phyloP scores from a whole-genome alignment of 2,888 invertebrate genomes.

The Serrognathus titanus region DNA sequence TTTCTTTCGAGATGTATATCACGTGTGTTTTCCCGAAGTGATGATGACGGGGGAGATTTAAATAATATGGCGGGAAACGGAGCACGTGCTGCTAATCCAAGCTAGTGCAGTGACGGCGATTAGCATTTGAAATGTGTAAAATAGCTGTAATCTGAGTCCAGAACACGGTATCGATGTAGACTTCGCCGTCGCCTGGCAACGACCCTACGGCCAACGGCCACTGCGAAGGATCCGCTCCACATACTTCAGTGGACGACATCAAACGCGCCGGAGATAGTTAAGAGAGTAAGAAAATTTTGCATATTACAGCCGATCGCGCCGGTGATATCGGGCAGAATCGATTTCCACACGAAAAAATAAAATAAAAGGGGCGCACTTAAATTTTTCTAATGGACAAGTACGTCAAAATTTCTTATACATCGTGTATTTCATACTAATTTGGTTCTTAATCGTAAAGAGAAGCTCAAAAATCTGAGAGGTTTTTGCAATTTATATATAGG shows the following conservation, averaged over 20 bases:
- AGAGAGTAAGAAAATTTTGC: background rate
- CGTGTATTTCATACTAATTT: no score
- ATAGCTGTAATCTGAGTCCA: slow-evolving; percentile 41
- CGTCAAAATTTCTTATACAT: no score
- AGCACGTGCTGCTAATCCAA: slow-evolving; percentile 14
- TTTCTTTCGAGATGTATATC: no score
- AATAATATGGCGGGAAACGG: slow-evolving; percentile 11
- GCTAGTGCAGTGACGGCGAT: slow-evolving; percentile 26
- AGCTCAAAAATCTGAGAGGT: no score
- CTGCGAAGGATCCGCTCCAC: slow-evolving; percentile 16
- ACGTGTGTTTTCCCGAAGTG: no score
- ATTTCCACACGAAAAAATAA: no score
- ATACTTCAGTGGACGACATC: slow-evolving; percentile 16
- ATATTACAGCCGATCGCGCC: background rate
- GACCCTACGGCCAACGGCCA: slow-evolving; percentile 37
- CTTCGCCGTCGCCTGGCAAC: slow-evolving; percentile 41
- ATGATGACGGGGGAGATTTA: no score
- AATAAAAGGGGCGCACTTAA: no score
- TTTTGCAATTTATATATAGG: no score
- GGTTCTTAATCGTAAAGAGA: no score
- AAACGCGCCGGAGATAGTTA: slow-evolving; percentile 4
- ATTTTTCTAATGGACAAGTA: no score
- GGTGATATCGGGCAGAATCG: no score
- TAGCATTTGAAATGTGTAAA: slow-evolving; percentile 46
- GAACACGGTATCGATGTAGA: slow-evolving; percentile 35